Percentiles rank a stretch among this genome's conserved stretches.
Evolutionary conservation across 2,797 vertebrate genomes (phyloP).

Genomic region (Ibycter americanus): DNA sequence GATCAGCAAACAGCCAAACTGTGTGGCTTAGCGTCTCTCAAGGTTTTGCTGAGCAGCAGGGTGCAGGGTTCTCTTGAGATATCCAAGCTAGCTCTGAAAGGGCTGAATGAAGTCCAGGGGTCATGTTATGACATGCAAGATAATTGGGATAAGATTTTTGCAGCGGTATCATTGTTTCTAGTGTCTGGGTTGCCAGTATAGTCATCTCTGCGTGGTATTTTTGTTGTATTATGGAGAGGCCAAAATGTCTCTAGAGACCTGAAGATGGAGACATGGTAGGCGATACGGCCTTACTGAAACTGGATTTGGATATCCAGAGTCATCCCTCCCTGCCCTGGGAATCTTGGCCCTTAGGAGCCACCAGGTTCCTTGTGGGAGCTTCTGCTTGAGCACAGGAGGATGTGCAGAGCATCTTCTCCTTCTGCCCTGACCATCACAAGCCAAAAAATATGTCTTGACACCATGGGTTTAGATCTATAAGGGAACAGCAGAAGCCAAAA

Average conservation of each 20-base stretch:
- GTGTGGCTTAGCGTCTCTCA: background rate
- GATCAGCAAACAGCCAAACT: background rate
- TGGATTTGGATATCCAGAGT: background rate
- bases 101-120: background rate
- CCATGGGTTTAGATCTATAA: background rate
- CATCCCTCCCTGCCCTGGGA: background rate
- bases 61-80: background rate
- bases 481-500: background rate
- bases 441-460: background rate
- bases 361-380: background rate
- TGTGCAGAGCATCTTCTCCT: background rate
- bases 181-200: background rate
- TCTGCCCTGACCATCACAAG: background rate
- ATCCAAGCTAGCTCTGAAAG: background rate
- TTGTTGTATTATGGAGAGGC: background rate
- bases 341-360: background rate
- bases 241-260: background rate
- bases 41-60: background rate
- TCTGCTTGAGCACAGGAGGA: background rate
- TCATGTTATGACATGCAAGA: background rate
- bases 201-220: background rate
- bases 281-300: background rate
- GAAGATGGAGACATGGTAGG: background rate
- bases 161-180: background rate
- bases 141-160: background rate